Evolutionary conservation across 2,113 vertebrate genomes (phyloP).

Genomic region (Cricetomys ansorgei): DNA sequence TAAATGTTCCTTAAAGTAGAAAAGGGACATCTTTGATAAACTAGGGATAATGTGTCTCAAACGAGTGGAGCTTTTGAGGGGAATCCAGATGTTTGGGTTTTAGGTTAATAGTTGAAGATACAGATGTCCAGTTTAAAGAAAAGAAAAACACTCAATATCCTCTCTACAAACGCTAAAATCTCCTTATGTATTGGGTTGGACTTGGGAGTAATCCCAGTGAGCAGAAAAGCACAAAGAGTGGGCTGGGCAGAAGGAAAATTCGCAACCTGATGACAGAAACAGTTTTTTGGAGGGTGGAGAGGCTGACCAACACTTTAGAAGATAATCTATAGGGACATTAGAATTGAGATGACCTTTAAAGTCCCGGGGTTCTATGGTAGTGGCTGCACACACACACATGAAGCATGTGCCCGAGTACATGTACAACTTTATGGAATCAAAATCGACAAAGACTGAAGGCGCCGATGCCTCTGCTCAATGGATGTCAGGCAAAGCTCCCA

Average conservation of each 20-base stretch:
- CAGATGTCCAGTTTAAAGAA: background rate
- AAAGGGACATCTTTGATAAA: background rate
- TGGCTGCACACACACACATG: background rate
- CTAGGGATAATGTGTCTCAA: background rate
- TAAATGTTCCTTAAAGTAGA: background rate
- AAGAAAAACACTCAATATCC: background rate
- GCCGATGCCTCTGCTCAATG: background rate
- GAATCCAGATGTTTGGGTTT: background rate
- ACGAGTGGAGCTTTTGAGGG: background rate
- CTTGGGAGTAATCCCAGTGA: background rate
- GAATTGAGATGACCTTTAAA: background rate
- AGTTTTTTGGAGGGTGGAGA: background rate
- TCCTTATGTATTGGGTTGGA: background rate
- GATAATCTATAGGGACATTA: background rate
- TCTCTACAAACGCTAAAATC: constrained; percentile 17
- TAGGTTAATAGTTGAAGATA: background rate
- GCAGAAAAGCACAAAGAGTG: background rate
- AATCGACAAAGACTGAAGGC: background rate
- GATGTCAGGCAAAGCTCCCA: background rate
- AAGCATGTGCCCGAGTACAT: background rate
- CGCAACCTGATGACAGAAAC: background rate
- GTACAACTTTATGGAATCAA: background rate
- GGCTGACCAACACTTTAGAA: background rate
- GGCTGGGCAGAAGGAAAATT: background rate
- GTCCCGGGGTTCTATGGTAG: background rate